A percentile compares a stretch with the other conserved stretches of the same genome.
Conservation (phyloP, 1,140 invertebrate genomes). For the Leptinotarsa lineolata region DNA sequence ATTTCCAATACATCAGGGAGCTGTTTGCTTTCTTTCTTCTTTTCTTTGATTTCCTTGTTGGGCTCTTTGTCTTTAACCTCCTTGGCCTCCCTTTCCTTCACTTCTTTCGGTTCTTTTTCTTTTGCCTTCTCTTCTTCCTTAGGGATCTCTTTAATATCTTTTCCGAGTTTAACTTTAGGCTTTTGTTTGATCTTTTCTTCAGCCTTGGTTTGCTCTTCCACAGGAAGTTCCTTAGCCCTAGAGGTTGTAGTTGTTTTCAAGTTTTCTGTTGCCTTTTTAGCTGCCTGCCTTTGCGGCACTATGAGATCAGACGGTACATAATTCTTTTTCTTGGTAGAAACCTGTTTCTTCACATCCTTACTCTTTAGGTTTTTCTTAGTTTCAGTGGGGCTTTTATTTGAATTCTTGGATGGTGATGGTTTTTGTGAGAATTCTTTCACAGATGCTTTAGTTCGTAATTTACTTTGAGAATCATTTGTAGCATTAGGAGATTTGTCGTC, state of each 20-base stretch:
- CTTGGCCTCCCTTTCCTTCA: not conserved
- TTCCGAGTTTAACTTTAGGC: conserved; percentile 51
- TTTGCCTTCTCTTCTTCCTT: conserved; percentile 46
- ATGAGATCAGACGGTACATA: conserved; percentile 75
- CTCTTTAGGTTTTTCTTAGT: conserved; percentile 59
- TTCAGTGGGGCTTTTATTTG: conserved; percentile 46
- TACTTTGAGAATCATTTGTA: conserved; percentile 68
- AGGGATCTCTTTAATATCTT: conserved; percentile 42
- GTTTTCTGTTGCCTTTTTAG: conserved; percentile 88
- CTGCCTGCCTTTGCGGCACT: conserved; percentile 88
- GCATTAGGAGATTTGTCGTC: conserved; percentile 62
- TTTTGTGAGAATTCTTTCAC: conserved; percentile 75
- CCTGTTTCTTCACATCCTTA: conserved; percentile 41
- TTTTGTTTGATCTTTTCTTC: conserved; percentile 55
- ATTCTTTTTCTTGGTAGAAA: conserved; percentile 56
- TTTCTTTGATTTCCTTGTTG: conserved; percentile 36
- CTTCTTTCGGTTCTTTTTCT: conserved; percentile 47
- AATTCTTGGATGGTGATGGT: conserved; percentile 41
- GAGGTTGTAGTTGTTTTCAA: conserved; percentile 67
- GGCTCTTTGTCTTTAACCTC: conserved; percentile 27
- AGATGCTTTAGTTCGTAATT: conserved; percentile 77
- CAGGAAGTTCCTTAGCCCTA: conserved; percentile 49
- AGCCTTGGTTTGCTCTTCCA: conserved; percentile 52
- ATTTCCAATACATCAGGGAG: conserved; percentile 65
- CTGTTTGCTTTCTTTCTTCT: conserved; percentile 41